phyloP scores from a whole-genome alignment of 2,797 vertebrate genomes.

The Agapornis canus region DNA sequence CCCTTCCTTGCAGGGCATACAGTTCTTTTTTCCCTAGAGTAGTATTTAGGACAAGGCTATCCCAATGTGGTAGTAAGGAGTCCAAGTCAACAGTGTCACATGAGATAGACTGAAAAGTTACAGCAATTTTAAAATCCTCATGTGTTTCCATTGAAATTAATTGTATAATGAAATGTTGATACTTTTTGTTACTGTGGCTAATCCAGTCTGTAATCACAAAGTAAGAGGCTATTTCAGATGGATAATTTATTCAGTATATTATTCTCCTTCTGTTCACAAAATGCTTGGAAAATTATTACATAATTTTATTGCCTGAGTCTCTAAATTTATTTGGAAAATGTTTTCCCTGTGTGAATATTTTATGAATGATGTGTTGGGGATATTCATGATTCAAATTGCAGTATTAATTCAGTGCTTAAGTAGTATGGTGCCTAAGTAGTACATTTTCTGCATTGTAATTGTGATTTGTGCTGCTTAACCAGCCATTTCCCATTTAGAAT shows the following conservation, averaged over 20 bases:
- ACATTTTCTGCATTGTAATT: not conserved
- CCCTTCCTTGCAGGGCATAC: not conserved
- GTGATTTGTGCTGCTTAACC: slow-evolving; percentile 9
- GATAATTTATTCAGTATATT: not conserved
- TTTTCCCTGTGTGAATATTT: not conserved
- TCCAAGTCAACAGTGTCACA: not conserved
- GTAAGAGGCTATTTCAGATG: not conserved
- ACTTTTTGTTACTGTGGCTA: not conserved
- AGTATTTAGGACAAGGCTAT: not conserved
- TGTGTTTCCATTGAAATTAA: not conserved
- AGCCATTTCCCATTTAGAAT: not conserved
- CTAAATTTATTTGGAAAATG: not conserved
- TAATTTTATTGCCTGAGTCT: not conserved
- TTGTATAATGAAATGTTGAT: not conserved
- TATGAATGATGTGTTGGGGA: not conserved
- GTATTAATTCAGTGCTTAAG: slow-evolving; percentile 6
- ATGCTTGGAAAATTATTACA: not conserved
- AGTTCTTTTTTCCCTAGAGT: not conserved
- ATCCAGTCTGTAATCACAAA: not conserved
- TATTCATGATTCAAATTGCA: not conserved
- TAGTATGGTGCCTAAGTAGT: not conserved
- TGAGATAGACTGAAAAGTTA: not conserved
- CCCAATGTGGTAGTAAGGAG: not conserved
- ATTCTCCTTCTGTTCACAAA: not conserved
- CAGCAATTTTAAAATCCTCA: not conserved